A percentile compares a stretch with the other conserved stretches of the same genome.
phyloP scores from a whole-genome alignment of 2,797 vertebrate genomes.

The Macropodus opercularis region DNA sequence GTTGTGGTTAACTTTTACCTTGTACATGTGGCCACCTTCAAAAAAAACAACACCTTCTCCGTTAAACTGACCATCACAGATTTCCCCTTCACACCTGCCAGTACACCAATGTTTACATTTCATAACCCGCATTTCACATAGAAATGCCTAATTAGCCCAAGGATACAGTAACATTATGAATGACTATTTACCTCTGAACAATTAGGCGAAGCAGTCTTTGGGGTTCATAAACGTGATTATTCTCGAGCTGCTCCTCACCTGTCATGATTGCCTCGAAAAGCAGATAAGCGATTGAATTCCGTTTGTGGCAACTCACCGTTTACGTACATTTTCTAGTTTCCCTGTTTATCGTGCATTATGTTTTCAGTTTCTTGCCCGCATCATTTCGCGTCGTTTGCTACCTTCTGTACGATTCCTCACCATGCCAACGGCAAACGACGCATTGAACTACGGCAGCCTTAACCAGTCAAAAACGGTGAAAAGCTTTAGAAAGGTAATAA shows the following conservation, averaged over 20 bases:
- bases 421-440: conserved; percentile 54
- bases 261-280: not conserved
- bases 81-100: conserved; percentile 88
- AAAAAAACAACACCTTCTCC: conserved; percentile 87
- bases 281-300: too few relatives aligned
- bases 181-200: conserved; percentile 79
- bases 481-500: too few relatives aligned
- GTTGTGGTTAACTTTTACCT: conserved; percentile 67
- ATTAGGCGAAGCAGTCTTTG: conserved; percentile 71
- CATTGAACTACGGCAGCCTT: conserved; percentile 35
- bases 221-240: conserved; percentile 43
- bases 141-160: not conserved
- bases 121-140: not conserved
- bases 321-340: not conserved
- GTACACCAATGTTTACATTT: not conserved
- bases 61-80: conserved; percentile 75
- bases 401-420: not conserved
- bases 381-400: conserved; percentile 13
- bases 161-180: not conserved
- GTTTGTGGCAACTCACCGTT: not conserved
- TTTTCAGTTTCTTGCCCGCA: conserved; percentile 11
- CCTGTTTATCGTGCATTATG: not conserved
- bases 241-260: not conserved
- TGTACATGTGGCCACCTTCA: conserved; percentile 85
- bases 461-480: conserved; percentile 27